These are phyloP conservation scores for Hippocampus zosterae DNA, from an alignment of 2,113 vertebrate species.

Conservation along the genomic window DNA sequence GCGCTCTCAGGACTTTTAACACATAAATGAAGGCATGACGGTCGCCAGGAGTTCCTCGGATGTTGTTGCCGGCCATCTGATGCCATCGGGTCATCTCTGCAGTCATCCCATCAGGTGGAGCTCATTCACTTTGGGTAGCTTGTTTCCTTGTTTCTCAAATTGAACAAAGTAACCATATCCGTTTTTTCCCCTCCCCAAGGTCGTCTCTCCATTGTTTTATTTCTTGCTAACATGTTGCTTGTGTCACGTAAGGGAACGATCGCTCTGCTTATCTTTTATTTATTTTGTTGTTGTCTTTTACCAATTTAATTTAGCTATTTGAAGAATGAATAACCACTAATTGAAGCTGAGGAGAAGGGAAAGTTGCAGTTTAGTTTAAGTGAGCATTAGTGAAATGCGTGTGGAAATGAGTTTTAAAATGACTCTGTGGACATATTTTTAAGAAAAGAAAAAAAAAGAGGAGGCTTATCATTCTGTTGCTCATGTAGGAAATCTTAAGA, in stretches of 20 bases:
- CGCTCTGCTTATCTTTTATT: conserved; percentile 30
- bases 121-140: conserved; percentile 40
- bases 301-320: conserved; percentile 15
- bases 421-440: conserved; percentile 43
- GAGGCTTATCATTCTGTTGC: conserved; percentile 56
- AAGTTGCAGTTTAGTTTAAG: conserved; percentile 34
- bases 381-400: conserved; percentile 52
- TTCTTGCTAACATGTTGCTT: conserved; percentile 52
- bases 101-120: conserved; percentile 53
- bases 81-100: conserved; percentile 29
- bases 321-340: conserved; percentile 65
- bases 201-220: conserved; percentile 13
- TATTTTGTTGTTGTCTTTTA: conserved; percentile 30
- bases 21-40: conserved; percentile 78
- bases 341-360: conserved; percentile 43
- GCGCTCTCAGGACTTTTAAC: conserved; percentile 96
- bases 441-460: conserved; percentile 35
- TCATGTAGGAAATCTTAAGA: conserved; percentile 56
- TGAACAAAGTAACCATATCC: conserved; percentile 48
- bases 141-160: conserved; percentile 19
- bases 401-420: conserved; percentile 58
- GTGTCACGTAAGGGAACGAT: conserved; percentile 33
- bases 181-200: conserved; percentile 14
- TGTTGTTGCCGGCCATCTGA: conserved; percentile 33
- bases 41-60: conserved; percentile 56